Evolutionary conservation across 2,888 invertebrate species (phyloP), one percentile per base, ranked within the genome.

Genomic region (Cerastis rubricosa): DNA sequence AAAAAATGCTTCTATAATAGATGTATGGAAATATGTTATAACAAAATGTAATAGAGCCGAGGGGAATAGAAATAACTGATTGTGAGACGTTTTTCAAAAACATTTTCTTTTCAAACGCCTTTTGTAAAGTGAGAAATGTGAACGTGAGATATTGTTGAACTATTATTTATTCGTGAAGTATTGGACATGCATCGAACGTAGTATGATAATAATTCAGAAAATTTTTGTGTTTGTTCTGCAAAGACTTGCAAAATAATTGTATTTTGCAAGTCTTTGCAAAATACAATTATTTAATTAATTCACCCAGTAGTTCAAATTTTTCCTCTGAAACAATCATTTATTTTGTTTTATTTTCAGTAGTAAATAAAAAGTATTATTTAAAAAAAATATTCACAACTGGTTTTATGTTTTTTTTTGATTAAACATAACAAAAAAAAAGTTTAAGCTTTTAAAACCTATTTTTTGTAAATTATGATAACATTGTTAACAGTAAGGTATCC

Each of bases 1-100:
- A 81, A 83, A 81, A 78, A 85, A 81, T 54, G n/a, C 65, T 51
- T 66, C 71, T 47, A n/a, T 59, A 72, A 67, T 69, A 3, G 72
- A 43, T 59, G 40, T 54, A 29, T 35, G 47, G 19, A 64, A 43
- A 45, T 70, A 59, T 2, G 7, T 12, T 25, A 65, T 54, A 47
- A 22, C 11, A 68, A 57, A 65, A 47, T 76, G 5, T 71, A 68
- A 54, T 29, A 71, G 67, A 67, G 59, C 66, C 40, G 59, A 45
- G 45, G 64, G 71, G 67, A 83, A 74, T 61, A 68, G 5, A 40
- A 49, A 69, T 69, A 68, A 68, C 54, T 25, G 67, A 81, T 59
- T 40, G 14, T 40, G 61, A 25, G 61, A 57, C 57, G 66, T 14
- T 70, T 63, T 70, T 17, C 1, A 6, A 35, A 61, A 63, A 64